Percentiles rank a stretch among this genome's conserved stretches.
phyloP scores from a whole-genome alignment of 2,888 invertebrate species.

The Eristalinus sepulchralis region DNA sequence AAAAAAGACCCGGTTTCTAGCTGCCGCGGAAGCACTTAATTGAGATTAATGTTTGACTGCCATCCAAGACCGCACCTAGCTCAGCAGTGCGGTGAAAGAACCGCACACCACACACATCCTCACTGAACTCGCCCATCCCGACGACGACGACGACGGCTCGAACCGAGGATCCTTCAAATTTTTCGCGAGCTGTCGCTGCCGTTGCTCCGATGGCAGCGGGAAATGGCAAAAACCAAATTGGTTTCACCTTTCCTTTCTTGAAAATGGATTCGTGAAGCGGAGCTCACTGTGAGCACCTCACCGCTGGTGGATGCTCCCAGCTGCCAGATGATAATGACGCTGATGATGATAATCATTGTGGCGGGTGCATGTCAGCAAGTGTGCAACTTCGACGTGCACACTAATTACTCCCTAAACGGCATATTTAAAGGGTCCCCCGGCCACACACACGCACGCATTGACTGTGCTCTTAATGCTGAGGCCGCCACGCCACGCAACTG shows the following conservation, averaged over 20 bases:
- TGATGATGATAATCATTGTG: slow-evolving; percentile 55
- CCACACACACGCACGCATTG: neutral
- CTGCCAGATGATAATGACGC: slow-evolving; percentile 37
- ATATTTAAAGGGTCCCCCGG: slow-evolving; percentile 41
- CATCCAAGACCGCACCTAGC: slow-evolving; percentile 65
- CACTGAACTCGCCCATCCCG: neutral
- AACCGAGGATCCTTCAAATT: slow-evolving; percentile 62
- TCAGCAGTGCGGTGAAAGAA: neutral
- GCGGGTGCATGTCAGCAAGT: slow-evolving; percentile 44
- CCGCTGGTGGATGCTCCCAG: slow-evolving; percentile 14
- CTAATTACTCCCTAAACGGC: slow-evolving; percentile 64
- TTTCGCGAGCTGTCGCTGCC: slow-evolving; percentile 24
- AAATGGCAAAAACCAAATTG: slow-evolving; percentile 68
- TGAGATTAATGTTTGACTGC: slow-evolving; percentile 76
- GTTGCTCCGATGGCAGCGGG: slow-evolving; percentile 39
- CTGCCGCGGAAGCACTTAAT: slow-evolving; percentile 74
- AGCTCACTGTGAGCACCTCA: slow-evolving; percentile 3
- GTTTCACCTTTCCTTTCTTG: slow-evolving; percentile 68
- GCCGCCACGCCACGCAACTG: neutral
- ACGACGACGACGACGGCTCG: slow-evolving; percentile 6
- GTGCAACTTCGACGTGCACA: slow-evolving; percentile 49
- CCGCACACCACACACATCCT: neutral
- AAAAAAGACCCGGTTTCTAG: neutral
- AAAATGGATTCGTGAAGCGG: slow-evolving; percentile 57
- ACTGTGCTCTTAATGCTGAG: slow-evolving; percentile 51